These are phyloP conservation scores for Arrhopalites spinosus DNA, from an alignment of 2,888 invertebrate species.

Conservation along the genomic window DNA sequence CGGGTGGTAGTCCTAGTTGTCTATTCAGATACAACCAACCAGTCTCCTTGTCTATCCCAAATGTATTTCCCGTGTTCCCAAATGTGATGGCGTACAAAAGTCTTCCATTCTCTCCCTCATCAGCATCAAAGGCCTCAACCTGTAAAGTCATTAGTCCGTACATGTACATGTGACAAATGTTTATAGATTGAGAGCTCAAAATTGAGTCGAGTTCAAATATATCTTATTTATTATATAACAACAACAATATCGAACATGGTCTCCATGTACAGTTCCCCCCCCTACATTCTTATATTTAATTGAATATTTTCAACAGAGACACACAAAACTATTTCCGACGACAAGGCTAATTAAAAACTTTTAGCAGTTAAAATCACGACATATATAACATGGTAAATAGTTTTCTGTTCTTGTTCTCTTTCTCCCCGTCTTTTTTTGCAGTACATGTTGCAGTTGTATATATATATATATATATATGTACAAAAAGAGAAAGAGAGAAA, in stretches of 20 bases:
- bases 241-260: no score
- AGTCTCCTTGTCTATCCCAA: conserved; percentile 77
- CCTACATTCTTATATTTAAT: not conserved
- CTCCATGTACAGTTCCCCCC: no score
- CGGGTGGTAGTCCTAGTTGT: conserved; percentile 69
- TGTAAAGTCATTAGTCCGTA: conserved; percentile 34
- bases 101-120: conserved; percentile 79
- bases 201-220: no score
- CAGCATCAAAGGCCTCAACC: conserved; percentile 74
- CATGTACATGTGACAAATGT: no score
- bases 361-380: no score
- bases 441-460: not conserved
- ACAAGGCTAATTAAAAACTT: no score
- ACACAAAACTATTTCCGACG: conserved; percentile 5
- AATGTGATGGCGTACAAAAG: conserved; percentile 83
- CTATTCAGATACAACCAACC: conserved; percentile 75
- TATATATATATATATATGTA: not conserved
- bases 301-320: no score
- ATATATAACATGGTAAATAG: not conserved
- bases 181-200: no score
- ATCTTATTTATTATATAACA: no score
- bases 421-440: not conserved
- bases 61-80: conserved; percentile 86
- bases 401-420: not conserved
- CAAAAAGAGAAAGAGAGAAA: not conserved